These are phyloP conservation scores for Porites lutea DNA, from an alignment of 64 coral and sea anemone species.

Conservation along the genomic window DNA sequence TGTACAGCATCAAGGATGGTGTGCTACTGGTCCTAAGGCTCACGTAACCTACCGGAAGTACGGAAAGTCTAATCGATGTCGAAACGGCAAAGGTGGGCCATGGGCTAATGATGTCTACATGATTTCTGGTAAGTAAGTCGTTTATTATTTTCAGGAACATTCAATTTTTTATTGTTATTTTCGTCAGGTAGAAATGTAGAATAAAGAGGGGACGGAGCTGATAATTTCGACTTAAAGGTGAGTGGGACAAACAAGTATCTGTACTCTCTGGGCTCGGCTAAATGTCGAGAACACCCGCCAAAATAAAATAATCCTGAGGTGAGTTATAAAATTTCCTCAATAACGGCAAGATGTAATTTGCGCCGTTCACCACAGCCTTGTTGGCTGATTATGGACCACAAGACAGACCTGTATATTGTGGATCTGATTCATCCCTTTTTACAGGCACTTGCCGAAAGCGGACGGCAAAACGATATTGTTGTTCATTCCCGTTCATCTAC, in stretches of 20 bases:
- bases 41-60: conserved; percentile 65
- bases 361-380: no score
- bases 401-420: neutral
- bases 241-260: no score
- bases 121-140: conserved; percentile 46
- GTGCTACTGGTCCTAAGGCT: conserved; percentile 63
- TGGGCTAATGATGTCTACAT: conserved; percentile 82
- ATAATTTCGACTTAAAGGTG: no score
- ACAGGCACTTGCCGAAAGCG: conserved; percentile 39
- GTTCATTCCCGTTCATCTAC: conserved; percentile 69
- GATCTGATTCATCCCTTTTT: neutral
- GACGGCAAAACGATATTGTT: conserved; percentile 49
- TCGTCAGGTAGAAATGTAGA: neutral
- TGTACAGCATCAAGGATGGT: conserved; percentile 74
- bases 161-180: neutral
- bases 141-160: neutral
- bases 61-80: conserved; percentile 50
- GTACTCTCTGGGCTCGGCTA: no score
- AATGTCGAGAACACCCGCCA: no score
- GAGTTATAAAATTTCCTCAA: no score
- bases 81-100: conserved; percentile 62
- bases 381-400: neutral
- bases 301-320: no score
- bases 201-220: neutral
- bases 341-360: no score